Conservation (phyloP, 2,113 vertebrate genomes). For the Nerophis lumbriciformis region DNA sequence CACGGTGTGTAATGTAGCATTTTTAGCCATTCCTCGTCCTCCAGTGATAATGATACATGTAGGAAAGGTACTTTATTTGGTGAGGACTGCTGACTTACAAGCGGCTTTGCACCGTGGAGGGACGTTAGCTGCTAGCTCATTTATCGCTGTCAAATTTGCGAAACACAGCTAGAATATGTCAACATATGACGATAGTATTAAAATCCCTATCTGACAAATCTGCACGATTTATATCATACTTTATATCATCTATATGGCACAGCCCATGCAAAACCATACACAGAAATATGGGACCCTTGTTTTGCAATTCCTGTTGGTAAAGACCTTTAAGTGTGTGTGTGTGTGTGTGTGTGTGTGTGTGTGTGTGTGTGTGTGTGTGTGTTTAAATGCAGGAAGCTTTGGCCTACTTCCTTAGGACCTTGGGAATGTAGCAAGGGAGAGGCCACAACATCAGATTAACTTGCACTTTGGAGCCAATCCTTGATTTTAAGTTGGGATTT, state of each 20-base stretch:
- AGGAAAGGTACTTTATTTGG: too few species aligned
- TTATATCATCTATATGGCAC: not conserved
- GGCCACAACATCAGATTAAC: slow-evolving; percentile 43
- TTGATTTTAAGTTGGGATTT: slow-evolving; percentile 43
- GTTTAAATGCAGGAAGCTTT: slow-evolving; percentile 38
- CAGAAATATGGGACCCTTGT: not conserved
- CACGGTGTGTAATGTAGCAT: too few species aligned
- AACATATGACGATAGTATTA: too few species aligned
- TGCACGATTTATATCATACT: too few species aligned
- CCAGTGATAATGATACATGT: too few species aligned
- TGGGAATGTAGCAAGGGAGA: slow-evolving; percentile 45
- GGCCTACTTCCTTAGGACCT: slow-evolving; percentile 60
- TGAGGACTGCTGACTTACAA: too few species aligned
- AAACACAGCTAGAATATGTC: too few species aligned
- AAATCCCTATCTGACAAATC: too few species aligned
- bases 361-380: not conserved
- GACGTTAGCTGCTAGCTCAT: too few species aligned
- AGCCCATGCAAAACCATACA: not conserved
- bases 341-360: not conserved
- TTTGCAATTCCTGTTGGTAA: not conserved
- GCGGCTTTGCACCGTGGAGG: too few species aligned
- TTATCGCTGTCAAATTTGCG: too few species aligned
- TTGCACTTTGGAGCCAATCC: slow-evolving; percentile 26
- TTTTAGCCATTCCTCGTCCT: too few species aligned
- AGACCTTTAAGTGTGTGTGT: not conserved